These are phyloP conservation scores for Biston stratarius DNA, from an alignment of 2,888 invertebrate species.

Conservation along the genomic window DNA sequence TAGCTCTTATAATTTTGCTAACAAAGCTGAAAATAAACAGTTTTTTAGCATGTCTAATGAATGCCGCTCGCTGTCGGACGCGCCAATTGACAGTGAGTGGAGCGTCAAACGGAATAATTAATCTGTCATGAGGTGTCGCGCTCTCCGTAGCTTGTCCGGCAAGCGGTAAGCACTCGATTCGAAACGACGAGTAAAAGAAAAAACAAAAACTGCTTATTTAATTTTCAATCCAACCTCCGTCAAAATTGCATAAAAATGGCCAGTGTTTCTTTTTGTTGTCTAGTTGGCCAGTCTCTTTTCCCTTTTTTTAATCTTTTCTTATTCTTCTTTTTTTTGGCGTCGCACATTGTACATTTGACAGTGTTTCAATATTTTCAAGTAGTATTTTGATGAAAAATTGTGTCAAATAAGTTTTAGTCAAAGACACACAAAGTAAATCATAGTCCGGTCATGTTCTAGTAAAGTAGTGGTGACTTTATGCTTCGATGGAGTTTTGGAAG, in stretches of 20 bases:
- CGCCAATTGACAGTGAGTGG: conserved; percentile 46
- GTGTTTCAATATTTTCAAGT: too few species aligned
- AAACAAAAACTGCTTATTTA: conserved; percentile 31
- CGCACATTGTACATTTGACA: too few species aligned
- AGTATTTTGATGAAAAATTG: too few species aligned
- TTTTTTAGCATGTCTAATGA: conserved; percentile 34
- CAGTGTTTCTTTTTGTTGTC: conserved; percentile 10
- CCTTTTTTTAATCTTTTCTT: too few species aligned
- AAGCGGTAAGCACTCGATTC: conserved; percentile 33
- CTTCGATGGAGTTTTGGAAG: too few species aligned
- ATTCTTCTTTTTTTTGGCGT: too few species aligned
- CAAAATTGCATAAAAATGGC: conserved; percentile 12
- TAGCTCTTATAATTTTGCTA: conserved; percentile 13
- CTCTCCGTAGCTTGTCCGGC: conserved; percentile 51
- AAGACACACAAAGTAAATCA: too few species aligned
- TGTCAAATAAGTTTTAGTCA: too few species aligned
- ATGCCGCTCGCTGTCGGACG: conserved; percentile 35
- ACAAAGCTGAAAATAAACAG: conserved; percentile 33
- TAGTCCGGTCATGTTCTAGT: too few species aligned
- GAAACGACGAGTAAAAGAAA: conserved; percentile 12
- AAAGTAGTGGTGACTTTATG: too few species aligned
- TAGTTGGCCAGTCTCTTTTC: not conserved
- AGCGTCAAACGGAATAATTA: conserved; percentile 69
- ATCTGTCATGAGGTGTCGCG: conserved; percentile 67
- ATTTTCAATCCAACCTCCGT: conserved; percentile 24